Percentiles rank a stretch among this genome's conserved stretches.
phyloP scores from a whole-genome alignment of 2,113 vertebrate species.

The Sander vitreus region DNA sequence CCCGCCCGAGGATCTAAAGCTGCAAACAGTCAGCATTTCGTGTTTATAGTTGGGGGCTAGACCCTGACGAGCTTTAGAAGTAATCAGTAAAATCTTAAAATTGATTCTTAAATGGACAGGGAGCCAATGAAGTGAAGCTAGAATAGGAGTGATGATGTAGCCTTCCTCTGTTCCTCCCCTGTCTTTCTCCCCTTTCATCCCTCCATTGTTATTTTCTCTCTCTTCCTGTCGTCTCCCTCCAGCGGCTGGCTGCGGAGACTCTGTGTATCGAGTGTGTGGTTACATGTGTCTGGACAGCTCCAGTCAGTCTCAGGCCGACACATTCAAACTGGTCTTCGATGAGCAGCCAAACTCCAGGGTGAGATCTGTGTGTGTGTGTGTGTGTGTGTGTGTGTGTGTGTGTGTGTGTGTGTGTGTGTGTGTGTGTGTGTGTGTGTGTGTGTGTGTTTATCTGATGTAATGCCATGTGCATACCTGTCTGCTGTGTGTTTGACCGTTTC shows the following conservation, averaged over 20 bases:
- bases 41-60: too few species aligned
- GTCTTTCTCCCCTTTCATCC: background rate
- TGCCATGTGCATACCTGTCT: background rate
- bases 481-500: background rate
- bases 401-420: background rate
- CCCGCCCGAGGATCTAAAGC: too few species aligned
- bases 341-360: slow-evolving; percentile 89
- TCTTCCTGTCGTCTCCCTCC: background rate
- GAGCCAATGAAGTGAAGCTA: too few species aligned
- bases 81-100: too few species aligned
- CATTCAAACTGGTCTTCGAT: slow-evolving; percentile 91
- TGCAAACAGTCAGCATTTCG: too few species aligned
- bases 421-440: background rate
- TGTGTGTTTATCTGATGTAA: background rate
- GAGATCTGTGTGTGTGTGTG: slow-evolving; percentile 35
- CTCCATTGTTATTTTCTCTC: background rate
- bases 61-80: too few species aligned
- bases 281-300: slow-evolving; percentile 95
- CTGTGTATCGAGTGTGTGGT: slow-evolving; percentile 83
- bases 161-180: background rate
- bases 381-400: background rate
- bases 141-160: too few species aligned
- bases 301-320: slow-evolving; percentile 85
- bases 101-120: too few species aligned
- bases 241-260: slow-evolving; percentile 84